A percentile compares a stretch with the other conserved stretches of the same genome.
Evolutionary conservation across 1,140 invertebrate species (phyloP).

Genomic region (Dryas iulia): DNA sequence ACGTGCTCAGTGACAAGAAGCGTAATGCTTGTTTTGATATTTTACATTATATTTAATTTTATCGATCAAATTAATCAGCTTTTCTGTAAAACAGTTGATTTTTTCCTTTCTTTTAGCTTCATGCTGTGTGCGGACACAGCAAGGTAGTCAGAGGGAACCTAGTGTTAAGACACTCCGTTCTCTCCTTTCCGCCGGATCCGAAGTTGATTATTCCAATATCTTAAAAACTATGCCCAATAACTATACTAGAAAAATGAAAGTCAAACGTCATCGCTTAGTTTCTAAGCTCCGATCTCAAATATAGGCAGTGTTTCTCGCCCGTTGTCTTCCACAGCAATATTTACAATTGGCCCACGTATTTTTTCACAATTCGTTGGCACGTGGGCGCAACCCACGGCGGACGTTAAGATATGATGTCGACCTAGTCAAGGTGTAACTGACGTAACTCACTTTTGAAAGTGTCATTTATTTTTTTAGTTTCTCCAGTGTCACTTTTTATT

Average conservation of each 20-base stretch:
- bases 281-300: not conserved
- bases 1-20: too few species aligned
- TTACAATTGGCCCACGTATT: constrained; percentile 58
- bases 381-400: constrained; percentile 59
- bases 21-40: too few species aligned
- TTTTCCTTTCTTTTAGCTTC: too few species aligned
- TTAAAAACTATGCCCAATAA: not conserved
- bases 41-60: too few species aligned
- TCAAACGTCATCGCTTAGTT: not conserved
- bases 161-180: too few species aligned
- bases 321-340: constrained; percentile 34
- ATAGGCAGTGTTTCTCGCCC: not conserved
- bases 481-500: not conserved
- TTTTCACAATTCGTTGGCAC: constrained; percentile 35
- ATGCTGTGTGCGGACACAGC: too few species aligned
- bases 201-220: too few species aligned
- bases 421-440: constrained; percentile 49
- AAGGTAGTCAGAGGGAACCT: too few species aligned
- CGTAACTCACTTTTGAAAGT: constrained; percentile 41
- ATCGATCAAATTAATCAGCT: too few species aligned
- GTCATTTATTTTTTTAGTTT: not conserved
- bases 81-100: too few species aligned
- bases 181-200: too few species aligned
- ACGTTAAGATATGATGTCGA: constrained; percentile 48
- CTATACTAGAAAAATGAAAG: constrained; percentile 4